phyloP scores from a whole-genome alignment of 2,113 vertebrate species.

The Centropus unirufus region DNA sequence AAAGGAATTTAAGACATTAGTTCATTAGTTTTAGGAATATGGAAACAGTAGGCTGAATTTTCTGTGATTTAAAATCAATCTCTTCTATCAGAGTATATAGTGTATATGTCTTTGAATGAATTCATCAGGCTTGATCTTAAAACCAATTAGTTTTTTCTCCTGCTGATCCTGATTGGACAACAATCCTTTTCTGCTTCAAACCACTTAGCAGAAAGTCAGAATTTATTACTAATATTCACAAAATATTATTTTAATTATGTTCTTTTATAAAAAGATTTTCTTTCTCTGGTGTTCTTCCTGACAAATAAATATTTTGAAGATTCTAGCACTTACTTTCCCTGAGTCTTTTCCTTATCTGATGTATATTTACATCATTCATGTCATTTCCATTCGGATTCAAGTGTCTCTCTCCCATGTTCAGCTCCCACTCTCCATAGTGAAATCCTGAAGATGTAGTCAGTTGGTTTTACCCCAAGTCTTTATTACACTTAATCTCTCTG shows the following conservation, averaged over 20 bases:
- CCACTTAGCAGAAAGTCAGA: background rate
- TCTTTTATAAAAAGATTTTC: background rate
- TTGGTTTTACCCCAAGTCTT: background rate
- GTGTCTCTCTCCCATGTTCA: fast-evolving
- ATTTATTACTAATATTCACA: background rate
- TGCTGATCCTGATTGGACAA: background rate
- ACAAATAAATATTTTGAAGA: background rate
- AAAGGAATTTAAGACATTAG: background rate
- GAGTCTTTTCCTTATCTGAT: background rate
- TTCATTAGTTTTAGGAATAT: background rate
- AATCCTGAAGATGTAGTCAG: background rate
- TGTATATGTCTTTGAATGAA: background rate
- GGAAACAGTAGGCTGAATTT: background rate
- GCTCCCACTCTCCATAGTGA: background rate
- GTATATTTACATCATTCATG: background rate
- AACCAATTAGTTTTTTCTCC: background rate
- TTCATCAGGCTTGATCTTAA: background rate
- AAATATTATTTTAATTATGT: background rate
- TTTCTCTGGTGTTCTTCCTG: background rate
- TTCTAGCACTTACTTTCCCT: background rate
- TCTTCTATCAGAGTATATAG: background rate
- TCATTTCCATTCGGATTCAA: background rate
- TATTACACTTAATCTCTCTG: background rate
- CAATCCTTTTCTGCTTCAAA: background rate
- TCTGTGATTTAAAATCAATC: background rate